Conservation (phyloP, 2,888 invertebrate species). For the Microctonus brassicae region DNA sequence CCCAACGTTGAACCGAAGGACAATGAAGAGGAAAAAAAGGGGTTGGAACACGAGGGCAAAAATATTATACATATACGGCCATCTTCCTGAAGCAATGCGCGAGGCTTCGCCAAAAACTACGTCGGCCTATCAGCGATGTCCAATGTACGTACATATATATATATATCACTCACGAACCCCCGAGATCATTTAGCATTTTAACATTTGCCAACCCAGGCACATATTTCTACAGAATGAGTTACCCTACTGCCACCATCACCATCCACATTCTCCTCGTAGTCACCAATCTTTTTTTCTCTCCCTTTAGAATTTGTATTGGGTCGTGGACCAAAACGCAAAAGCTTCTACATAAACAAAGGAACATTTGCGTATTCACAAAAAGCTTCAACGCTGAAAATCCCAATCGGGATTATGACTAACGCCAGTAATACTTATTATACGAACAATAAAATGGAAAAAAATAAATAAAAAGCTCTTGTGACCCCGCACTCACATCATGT, state of each 20-base stretch:
- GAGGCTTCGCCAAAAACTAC: conserved; percentile 42
- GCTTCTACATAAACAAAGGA: conserved; percentile 53
- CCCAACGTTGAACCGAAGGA: conserved; percentile 44
- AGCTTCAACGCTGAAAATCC: conserved; percentile 54
- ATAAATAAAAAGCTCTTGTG: conserved; percentile 7
- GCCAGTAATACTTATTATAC: conserved; percentile 60
- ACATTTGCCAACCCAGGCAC: conserved; percentile 40
- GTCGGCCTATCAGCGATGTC: conserved; percentile 47
- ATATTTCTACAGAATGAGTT: conserved; percentile 27
- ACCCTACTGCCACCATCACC: background rate
- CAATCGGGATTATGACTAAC: conserved; percentile 63
- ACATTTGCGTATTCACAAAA: conserved; percentile 54
- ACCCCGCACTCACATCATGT: background rate
- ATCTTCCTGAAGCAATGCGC: conserved; percentile 41
- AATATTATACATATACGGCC: conserved; percentile 32
- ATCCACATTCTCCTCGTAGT: background rate
- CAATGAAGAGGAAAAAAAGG: conserved; percentile 38
- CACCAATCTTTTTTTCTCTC: conserved; percentile 28
- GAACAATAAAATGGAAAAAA: conserved; percentile 7
- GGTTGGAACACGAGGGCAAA: conserved; percentile 45
- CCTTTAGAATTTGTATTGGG: conserved; percentile 21
- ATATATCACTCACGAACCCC: conserved; percentile 49
- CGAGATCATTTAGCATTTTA: conserved; percentile 63
- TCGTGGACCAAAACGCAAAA: conserved; percentile 38
- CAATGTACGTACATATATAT: conserved; percentile 1